Evolutionary conservation across 2,113 vertebrate genomes (phyloP).

Genomic region (Vicugna pacos): DNA sequence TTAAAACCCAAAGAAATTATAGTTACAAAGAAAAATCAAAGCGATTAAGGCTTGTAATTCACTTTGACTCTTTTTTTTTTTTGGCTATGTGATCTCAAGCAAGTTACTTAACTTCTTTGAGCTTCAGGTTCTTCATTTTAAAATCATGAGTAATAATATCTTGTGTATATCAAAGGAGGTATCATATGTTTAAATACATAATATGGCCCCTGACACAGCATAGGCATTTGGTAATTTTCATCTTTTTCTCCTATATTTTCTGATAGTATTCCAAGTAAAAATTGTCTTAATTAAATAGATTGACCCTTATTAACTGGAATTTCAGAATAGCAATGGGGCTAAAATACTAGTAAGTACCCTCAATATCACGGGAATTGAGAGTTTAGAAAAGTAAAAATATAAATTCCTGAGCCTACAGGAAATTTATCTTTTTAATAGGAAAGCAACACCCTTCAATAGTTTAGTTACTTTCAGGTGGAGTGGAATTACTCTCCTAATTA

Average conservation of each 20-base stretch:
- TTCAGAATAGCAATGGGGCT: not conserved
- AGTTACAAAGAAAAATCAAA: not conserved
- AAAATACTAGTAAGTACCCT: not conserved
- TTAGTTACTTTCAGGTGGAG: slow-evolving; percentile 48
- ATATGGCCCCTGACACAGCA: not conserved
- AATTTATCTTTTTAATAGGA: not conserved
- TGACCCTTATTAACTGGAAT: not conserved
- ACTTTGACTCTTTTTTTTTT: not conserved
- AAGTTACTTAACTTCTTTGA: slow-evolving; percentile 12
- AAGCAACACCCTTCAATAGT: not conserved
- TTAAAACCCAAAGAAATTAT: not conserved
- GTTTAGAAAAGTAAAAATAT: slow-evolving; percentile 19
- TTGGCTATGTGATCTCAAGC: not conserved
- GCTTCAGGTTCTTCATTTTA: not conserved
- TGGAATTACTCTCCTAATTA: slow-evolving; percentile 70
- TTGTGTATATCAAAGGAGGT: not conserved
- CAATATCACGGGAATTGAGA: not conserved
- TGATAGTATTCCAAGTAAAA: slow-evolving; percentile 15
- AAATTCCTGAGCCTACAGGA: not conserved
- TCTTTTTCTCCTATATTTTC: not conserved
- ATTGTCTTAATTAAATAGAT: not conserved
- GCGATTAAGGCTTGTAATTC: not conserved
- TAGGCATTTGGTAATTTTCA: not conserved
- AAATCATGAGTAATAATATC: not conserved
- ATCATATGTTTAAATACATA: not conserved